Base-by-base conservation (phyloP, 2,888 invertebrate genomes). In the Dicranocentrus wangi region DNA sequence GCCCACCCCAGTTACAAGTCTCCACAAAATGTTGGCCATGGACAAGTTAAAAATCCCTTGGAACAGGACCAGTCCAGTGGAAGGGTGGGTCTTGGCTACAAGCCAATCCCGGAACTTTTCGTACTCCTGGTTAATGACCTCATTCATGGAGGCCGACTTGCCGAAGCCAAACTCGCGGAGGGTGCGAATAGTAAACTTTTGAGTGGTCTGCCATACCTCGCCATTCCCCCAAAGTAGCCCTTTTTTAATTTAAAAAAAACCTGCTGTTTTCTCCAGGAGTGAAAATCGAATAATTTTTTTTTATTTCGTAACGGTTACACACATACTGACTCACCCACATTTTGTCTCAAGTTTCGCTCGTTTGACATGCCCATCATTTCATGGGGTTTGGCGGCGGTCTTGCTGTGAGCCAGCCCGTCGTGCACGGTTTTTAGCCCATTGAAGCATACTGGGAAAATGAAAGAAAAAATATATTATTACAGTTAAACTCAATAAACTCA, bases 161-260 rank as follows among this genome's bases (percentile, higher is more conserved):
- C 79, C 79, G 53, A 79, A 79, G 0, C 79, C 79, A 66, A 79
- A 79, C 8, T 79, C 79, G 0, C 79, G 42, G 0, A 79, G 51
- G 3, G 71, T 79, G n/a, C 79, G 51, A 0, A 72, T 10, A 0
- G 79, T 79, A 27, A 72, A 79, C 0, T 47, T 42, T 0, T 71
- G 25, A 3, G 58, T 15, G 1, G 13, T 66, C 15, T 21, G 8
- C 79, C 79, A 79, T 0, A 7, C 15, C 0, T 65, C 23, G 0
- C 51, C 79, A 39, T 60, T 72, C 1, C 23, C 2, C 19, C 32
- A 72, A 25, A 66, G 7, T 1, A 79, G 5, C 10, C 76, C 76
- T 39, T 5, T 39, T 13, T 39, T 39, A 39, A 39, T 39, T 5
- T 39, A 39, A 39, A 8, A 39, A 8, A 39, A 13, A 8, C 39